phyloP scores from a whole-genome alignment of 2,113 vertebrate genomes.

The Mobula hypostoma region DNA sequence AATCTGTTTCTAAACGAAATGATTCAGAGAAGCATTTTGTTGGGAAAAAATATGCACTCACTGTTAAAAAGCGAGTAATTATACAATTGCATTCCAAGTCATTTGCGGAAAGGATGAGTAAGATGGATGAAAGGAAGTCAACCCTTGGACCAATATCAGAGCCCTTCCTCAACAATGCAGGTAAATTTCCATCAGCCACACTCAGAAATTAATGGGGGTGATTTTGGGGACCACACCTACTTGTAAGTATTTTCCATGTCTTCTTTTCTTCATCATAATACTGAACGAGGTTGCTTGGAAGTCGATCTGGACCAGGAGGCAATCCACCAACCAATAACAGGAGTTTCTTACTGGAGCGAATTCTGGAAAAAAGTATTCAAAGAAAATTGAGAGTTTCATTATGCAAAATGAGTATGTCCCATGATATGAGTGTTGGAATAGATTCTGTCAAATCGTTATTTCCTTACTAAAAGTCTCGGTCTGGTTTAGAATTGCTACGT shows the following conservation, averaged over 20 bases:
- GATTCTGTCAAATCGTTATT: neutral
- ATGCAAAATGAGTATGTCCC: neutral
- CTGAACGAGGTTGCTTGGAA: slow-evolving; percentile 98
- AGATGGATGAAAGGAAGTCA: neutral
- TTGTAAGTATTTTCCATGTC: slow-evolving; percentile 99
- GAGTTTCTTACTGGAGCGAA: slow-evolving; percentile 98
- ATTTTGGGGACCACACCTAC: slow-evolving; percentile 63
- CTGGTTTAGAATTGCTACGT: neutral
- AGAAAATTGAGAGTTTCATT: slow-evolving; percentile 30
- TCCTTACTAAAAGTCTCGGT: neutral
- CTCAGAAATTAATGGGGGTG: slow-evolving; percentile 11
- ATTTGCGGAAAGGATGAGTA: slow-evolving; percentile 4
- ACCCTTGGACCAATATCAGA: neutral
- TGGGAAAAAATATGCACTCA: neutral
- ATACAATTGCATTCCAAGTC: neutral
- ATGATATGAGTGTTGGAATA: neutral
- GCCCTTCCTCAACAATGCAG: neutral
- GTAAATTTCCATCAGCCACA: neutral
- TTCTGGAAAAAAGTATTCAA: slow-evolving; percentile 68
- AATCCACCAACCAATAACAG: slow-evolving; percentile 92
- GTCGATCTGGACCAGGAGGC: slow-evolving; percentile 95
- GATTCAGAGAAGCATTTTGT: neutral
- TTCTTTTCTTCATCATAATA: slow-evolving; percentile 99
- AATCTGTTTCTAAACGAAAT: neutral
- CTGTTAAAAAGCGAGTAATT: neutral